Conservation (phyloP, 2,797 vertebrate genomes). For the Gallinago nigripennis region DNA sequence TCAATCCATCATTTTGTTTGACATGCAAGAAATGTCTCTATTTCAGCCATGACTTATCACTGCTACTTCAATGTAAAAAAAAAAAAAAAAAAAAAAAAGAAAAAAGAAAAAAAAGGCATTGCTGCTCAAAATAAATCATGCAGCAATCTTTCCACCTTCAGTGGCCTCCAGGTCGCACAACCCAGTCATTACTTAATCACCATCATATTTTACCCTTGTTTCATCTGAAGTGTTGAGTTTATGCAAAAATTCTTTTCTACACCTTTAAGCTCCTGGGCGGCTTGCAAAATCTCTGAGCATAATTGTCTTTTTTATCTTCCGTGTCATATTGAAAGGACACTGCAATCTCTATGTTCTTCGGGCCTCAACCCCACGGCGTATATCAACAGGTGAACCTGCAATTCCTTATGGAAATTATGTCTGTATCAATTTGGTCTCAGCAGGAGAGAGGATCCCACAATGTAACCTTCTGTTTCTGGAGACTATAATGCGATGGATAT, state of each 20-base stretch:
- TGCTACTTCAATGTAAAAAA: not conserved
- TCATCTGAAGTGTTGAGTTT: not conserved
- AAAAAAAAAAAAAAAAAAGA: not conserved
- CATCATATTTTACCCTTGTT: not conserved
- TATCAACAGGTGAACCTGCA: not conserved
- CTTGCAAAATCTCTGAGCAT: not conserved
- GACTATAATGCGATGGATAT: not conserved
- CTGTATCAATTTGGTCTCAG: not conserved
- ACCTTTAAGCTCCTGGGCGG: not conserved
- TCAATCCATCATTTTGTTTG: not conserved
- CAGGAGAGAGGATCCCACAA: not conserved
- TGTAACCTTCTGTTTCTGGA: not conserved
- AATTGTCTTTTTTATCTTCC: not conserved
- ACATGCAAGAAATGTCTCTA: not conserved
- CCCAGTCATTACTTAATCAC: not conserved
- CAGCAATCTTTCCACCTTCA: not conserved
- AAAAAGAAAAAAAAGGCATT: not conserved
- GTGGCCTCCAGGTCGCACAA: not conserved
- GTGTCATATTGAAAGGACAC: not conserved
- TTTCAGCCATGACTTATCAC: not conserved
- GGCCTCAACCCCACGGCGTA: accelerated
- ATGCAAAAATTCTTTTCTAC: not conserved
- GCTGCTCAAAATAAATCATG: not conserved
- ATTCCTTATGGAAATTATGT: not conserved
- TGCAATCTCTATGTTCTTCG: not conserved